Percentiles rank a stretch among this genome's conserved stretches.
phyloP scores from a whole-genome alignment of 2,888 invertebrate genomes.

The Trichopria drosophilae region DNA sequence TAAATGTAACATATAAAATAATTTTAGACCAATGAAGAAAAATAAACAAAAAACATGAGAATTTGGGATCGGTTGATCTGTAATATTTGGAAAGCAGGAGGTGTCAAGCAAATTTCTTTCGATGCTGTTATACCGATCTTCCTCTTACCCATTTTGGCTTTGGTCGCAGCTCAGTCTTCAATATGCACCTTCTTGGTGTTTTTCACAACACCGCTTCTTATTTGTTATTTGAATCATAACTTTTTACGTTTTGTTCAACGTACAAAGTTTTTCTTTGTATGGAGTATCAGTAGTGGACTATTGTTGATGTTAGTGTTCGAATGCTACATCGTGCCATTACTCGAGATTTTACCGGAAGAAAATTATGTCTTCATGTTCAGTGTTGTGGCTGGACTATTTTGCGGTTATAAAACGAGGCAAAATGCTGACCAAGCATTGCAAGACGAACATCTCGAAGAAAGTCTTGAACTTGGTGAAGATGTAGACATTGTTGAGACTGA shows the following conservation, averaged over 20 bases:
- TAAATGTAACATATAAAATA: too few relatives aligned
- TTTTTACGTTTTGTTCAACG: constrained; percentile 56
- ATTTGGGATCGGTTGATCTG: constrained; percentile 43
- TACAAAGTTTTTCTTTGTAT: constrained; percentile 76
- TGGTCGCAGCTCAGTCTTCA: constrained; percentile 52
- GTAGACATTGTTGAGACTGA: too few relatives aligned
- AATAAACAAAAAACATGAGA: constrained; percentile 42
- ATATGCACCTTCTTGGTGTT: constrained; percentile 51
- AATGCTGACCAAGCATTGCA: constrained; percentile 46
- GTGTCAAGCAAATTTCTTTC: constrained; percentile 53
- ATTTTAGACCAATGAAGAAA: too few relatives aligned
- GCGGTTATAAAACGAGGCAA: constrained; percentile 55
- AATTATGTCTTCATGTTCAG: constrained; percentile 64
- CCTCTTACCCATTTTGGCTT: constrained; percentile 48
- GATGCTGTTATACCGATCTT: constrained; percentile 55
- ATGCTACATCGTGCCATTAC: constrained; percentile 68
- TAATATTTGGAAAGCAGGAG: constrained; percentile 46
- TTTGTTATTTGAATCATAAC: constrained; percentile 54
- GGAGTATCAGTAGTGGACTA: constrained; percentile 71
- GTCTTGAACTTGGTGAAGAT: constrained; percentile 49
- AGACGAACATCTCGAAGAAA: constrained; percentile 42
- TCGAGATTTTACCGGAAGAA: constrained; percentile 72
- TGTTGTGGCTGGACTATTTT: constrained; percentile 59
- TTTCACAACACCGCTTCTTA: constrained; percentile 48
- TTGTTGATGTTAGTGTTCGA: constrained; percentile 73